Evolutionary conservation across 2,888 invertebrate species (phyloP).

Genomic region (Hoplodrina blanda): DNA sequence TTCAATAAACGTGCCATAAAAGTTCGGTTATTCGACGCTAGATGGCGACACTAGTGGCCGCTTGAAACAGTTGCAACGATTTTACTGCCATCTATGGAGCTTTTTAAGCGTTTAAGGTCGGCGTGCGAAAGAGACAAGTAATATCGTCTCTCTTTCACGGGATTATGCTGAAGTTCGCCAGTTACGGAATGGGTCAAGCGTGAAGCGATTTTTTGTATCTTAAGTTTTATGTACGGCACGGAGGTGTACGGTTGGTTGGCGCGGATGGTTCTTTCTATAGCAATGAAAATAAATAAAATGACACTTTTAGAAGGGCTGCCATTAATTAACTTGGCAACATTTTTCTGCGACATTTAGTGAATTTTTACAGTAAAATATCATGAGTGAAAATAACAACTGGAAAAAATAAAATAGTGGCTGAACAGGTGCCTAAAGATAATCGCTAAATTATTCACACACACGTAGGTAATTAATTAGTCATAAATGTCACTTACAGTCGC

Average conservation of each 20-base stretch:
- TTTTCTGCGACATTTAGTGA: slow-evolving; percentile 15
- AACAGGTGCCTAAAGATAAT: slow-evolving; percentile 50
- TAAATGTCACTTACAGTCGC: slow-evolving; percentile 38
- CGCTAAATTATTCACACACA: slow-evolving; percentile 41
- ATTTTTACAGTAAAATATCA: slow-evolving; percentile 27
- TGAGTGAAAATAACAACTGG: slow-evolving; percentile 18
- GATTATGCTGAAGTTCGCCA: slow-evolving; percentile 73
- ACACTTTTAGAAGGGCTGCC: slow-evolving; percentile 15
- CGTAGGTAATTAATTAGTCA: slow-evolving; percentile 40
- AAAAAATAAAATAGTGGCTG: slow-evolving; percentile 24
- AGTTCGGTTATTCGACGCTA: slow-evolving; percentile 89
- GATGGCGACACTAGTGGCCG: slow-evolving; percentile 90
- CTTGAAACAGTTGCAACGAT: slow-evolving; percentile 87
- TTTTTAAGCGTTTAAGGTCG: slow-evolving; percentile 86
- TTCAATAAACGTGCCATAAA: slow-evolving; percentile 90
- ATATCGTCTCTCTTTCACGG: slow-evolving; percentile 68
- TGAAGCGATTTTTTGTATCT: slow-evolving; percentile 57
- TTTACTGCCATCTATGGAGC: slow-evolving; percentile 90
- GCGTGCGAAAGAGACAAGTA: slow-evolving; percentile 71
- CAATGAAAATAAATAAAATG: slow-evolving; percentile 29
- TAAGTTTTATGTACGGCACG: slow-evolving; percentile 46
- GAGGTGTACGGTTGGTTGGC: slow-evolving; percentile 46
- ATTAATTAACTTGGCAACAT: slow-evolving; percentile 21
- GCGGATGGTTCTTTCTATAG: slow-evolving; percentile 33
- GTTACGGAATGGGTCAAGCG: slow-evolving; percentile 65